Conservation (phyloP, 2,113 vertebrate genomes). For the Monopterus albus region DNA sequence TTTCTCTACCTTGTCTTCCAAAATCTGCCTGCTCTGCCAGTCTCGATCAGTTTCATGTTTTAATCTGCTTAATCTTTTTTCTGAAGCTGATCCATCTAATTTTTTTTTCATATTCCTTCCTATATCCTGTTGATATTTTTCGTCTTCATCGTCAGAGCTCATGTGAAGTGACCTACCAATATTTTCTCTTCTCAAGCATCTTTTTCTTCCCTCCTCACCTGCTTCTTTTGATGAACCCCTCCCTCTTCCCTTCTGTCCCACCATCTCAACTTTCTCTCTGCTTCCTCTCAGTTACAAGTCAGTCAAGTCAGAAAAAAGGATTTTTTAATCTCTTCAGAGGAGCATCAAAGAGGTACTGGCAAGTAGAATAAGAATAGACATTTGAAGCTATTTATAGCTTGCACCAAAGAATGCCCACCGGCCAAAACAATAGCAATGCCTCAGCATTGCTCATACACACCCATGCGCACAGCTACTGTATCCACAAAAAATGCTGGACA, state of each 20-base stretch:
- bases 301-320: constrained; percentile 55
- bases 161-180: constrained; percentile 12
- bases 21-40: constrained; percentile 8
- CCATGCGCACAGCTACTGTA: neutral
- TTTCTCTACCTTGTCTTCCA: constrained; percentile 2
- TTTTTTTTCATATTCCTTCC: constrained; percentile 34
- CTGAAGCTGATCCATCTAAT: constrained; percentile 20
- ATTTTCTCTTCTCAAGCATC: constrained; percentile 39
- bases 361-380: constrained; percentile 72
- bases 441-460: constrained; percentile 28
- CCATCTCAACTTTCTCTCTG: constrained; percentile 36
- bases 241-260: neutral
- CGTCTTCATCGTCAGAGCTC: neutral
- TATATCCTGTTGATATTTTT: constrained; percentile 34
- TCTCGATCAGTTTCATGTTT: constrained; percentile 57
- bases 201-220: neutral
- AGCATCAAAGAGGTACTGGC: constrained; percentile 63
- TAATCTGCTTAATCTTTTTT: constrained; percentile 57
- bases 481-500: neutral
- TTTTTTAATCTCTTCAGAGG: constrained; percentile 61
- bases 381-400: constrained; percentile 69
- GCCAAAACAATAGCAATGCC: constrained; percentile 47
- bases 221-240: constrained; percentile 13
- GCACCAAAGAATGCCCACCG: constrained; percentile 58
- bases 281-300: constrained; percentile 34